Percentiles rank a stretch among this genome's conserved stretches.
phyloP scores from a whole-genome alignment of 2,888 invertebrate genomes.

The Dolichomitus sp. region DNA sequence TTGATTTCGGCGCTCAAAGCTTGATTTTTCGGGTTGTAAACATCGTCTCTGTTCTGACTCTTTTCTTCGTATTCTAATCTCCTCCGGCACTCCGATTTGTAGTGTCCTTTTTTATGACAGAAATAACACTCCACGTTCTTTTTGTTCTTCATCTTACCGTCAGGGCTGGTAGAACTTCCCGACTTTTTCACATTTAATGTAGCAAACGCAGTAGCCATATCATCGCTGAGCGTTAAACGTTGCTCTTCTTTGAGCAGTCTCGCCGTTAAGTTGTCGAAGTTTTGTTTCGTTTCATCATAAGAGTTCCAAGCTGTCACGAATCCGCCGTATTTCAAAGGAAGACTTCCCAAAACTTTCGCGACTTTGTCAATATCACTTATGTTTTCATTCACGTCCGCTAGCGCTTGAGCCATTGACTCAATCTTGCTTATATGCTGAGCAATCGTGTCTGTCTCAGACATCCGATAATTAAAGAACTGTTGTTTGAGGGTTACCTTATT shows the following conservation, averaged over 20 bases:
- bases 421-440: constrained; percentile 39
- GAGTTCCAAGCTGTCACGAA: neutral
- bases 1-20: too few species aligned
- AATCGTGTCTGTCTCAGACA: constrained; percentile 11
- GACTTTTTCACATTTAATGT: neutral
- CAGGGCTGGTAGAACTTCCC: neutral
- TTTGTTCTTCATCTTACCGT: neutral
- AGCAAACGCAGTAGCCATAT: constrained; percentile 20
- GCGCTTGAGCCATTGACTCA: constrained; percentile 19
- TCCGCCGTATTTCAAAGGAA: neutral
- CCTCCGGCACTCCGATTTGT: too few species aligned
- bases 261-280: constrained; percentile 19
- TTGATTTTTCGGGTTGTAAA: too few species aligned
- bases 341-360: constrained; percentile 24
- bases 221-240: constrained; percentile 12
- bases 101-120: neutral
- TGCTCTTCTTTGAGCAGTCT: constrained; percentile 33
- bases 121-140: constrained; percentile 5
- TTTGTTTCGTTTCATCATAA: neutral
- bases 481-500: constrained; percentile 38
- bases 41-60: too few species aligned
- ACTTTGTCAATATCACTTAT: too few species aligned
- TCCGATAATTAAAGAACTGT: constrained; percentile 39
- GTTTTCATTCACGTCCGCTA: too few species aligned
- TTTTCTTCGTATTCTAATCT: too few species aligned